phyloP scores from a whole-genome alignment of 2,113 vertebrate genomes.

The Paraplagusia blochii region DNA sequence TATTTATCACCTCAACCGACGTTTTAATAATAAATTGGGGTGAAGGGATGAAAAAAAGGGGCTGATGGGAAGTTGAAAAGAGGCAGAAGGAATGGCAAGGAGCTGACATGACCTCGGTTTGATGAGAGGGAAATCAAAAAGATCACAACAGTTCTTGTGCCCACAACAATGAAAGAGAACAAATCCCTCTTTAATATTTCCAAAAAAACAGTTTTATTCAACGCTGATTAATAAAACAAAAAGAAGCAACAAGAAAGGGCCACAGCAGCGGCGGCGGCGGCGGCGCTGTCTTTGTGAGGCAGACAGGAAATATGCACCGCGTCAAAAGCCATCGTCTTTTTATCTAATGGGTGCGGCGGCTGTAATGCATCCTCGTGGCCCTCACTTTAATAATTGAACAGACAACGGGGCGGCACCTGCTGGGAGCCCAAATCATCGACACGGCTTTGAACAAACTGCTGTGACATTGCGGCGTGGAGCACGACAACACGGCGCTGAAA shows the following conservation, averaged over 20 bases:
- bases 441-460: conserved; percentile 88
- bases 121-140: conserved; percentile 58
- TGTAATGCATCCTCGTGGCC: conserved; percentile 83
- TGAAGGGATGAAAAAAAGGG: conserved; percentile 1
- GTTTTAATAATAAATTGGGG: conserved; percentile 48
- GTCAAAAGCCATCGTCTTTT: conserved; percentile 83
- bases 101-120: conserved; percentile 54
- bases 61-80: conserved; percentile 45
- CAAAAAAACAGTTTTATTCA: conserved; percentile 26
- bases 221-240: conserved; percentile 74
- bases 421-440: conserved; percentile 89
- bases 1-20: conserved; percentile 63
- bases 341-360: conserved; percentile 82
- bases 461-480: conserved; percentile 86
- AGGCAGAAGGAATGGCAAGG: conserved; percentile 19
- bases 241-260: conserved; percentile 44
- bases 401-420: conserved; percentile 89
- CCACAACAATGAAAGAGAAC: conserved; percentile 60
- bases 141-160: conserved; percentile 49
- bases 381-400: conserved; percentile 94
- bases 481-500: conserved; percentile 78
- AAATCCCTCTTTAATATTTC: conserved; percentile 69
- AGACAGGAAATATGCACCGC: conserved; percentile 80
- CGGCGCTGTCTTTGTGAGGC: conserved; percentile 78
- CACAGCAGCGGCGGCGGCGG: conserved; percentile 33